A percentile compares a stretch with the other conserved stretches of the same genome.
Conservation (phyloP, 2,797 vertebrate genomes). For the Hapalemur alaotrensis region DNA sequence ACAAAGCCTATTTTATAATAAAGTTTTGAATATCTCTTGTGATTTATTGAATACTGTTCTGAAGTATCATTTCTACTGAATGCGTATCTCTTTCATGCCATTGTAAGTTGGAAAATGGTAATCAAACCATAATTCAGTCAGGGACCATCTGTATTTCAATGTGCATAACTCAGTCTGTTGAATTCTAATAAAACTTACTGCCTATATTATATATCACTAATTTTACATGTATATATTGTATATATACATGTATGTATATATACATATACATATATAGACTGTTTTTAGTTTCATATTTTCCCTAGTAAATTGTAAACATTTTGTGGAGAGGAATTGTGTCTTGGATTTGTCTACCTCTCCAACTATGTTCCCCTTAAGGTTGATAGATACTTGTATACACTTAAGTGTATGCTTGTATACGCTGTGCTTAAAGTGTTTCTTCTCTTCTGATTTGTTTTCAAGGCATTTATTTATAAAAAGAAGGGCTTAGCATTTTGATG, state of each 20-base stretch:
- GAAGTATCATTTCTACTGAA: not conserved
- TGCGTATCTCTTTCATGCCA: not conserved
- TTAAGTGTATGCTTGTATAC: not conserved
- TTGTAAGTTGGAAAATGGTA: not conserved
- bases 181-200: not conserved
- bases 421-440: not conserved
- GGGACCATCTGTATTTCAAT: not conserved
- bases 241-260: not conserved
- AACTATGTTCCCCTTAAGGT: not conserved
- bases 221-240: not conserved
- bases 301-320: not conserved
- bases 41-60: not conserved
- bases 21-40: not conserved
- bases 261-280: not conserved
- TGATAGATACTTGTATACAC: not conserved
- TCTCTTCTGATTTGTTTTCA: not conserved
- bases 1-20: not conserved
- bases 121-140: not conserved
- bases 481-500: not conserved
- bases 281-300: not conserved
- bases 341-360: not conserved
- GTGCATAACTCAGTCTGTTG: not conserved
- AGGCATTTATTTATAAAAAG: not conserved
- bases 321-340: not conserved
- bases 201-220: not conserved